A percentile compares a stretch with the other conserved stretches of the same genome.
These are phyloP conservation scores for Etheostoma cragini DNA, from an alignment of 2,113 vertebrate genomes.

Conservation along the genomic window DNA sequence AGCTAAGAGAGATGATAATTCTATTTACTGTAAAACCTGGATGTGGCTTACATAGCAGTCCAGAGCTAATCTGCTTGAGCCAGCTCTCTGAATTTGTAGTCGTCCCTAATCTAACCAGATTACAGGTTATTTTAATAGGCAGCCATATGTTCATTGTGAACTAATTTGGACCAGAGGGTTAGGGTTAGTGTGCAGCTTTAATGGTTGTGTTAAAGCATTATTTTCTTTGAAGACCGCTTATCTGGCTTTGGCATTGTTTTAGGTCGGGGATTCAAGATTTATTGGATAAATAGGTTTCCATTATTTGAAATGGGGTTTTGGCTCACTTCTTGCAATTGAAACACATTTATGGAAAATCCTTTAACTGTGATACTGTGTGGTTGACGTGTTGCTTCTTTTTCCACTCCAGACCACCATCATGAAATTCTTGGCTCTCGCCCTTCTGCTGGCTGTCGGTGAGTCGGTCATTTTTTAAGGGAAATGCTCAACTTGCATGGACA, in stretches of 20 bases:
- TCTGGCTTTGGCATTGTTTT: not conserved
- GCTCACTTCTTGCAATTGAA: not conserved
- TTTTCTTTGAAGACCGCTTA: constrained; percentile 23
- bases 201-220: not conserved
- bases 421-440: constrained; percentile 80
- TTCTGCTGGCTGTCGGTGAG: constrained; percentile 83
- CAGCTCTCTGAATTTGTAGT: constrained; percentile 25
- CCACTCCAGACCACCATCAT: constrained; percentile 77
- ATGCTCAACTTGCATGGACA: not conserved
- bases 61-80: constrained; percentile 53
- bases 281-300: not conserved
- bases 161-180: constrained; percentile 3
- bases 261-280: not conserved
- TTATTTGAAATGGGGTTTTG: not conserved
- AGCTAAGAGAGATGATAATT: constrained; percentile 32
- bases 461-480: not conserved
- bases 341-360: not conserved
- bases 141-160: constrained; percentile 30
- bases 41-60: constrained; percentile 38
- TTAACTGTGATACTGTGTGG: not conserved
- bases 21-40: constrained; percentile 22
- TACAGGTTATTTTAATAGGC: constrained; percentile 41
- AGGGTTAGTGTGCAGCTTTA: constrained; percentile 20
- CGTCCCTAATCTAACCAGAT: constrained; percentile 55
- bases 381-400: constrained; percentile 14